phyloP scores from a whole-genome alignment of 2,113 vertebrate species.

The Plotosus lineatus region DNA sequence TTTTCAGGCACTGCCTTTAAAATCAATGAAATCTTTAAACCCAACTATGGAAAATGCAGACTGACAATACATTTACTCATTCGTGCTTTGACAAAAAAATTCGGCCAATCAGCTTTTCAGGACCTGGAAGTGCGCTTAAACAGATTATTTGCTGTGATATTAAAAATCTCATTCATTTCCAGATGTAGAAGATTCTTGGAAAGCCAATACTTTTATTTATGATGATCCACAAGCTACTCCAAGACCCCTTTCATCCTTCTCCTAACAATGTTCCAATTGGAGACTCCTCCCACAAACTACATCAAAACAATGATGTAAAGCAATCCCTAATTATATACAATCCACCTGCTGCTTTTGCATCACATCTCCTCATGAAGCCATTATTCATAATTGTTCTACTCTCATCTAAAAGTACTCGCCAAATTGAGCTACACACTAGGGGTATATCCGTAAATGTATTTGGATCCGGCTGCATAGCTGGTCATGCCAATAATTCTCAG shows the following conservation, averaged over 20 bases:
- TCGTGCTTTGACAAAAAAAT: too few relatives aligned
- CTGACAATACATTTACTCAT: background rate
- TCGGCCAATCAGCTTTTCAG: too few relatives aligned
- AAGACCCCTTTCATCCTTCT: background rate
- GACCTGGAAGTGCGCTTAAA: too few relatives aligned
- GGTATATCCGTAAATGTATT: too few relatives aligned
- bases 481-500: too few relatives aligned
- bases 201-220: background rate
- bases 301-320: background rate
- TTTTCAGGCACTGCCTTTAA: too few relatives aligned
- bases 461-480: too few relatives aligned
- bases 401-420: background rate
- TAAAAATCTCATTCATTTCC: background rate
- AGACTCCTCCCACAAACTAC: background rate
- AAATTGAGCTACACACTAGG: too few relatives aligned
- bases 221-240: background rate
- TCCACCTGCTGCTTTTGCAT: background rate
- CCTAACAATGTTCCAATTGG: background rate
- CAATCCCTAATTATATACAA: background rate
- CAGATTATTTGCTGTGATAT: background rate
- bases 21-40: too few relatives aligned
- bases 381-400: background rate
- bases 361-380: too few relatives aligned
- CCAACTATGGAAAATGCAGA: background rate
- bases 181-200: background rate